Conservation (phyloP, 2,888 invertebrate genomes). For the Lumbricus terrestris region DNA sequence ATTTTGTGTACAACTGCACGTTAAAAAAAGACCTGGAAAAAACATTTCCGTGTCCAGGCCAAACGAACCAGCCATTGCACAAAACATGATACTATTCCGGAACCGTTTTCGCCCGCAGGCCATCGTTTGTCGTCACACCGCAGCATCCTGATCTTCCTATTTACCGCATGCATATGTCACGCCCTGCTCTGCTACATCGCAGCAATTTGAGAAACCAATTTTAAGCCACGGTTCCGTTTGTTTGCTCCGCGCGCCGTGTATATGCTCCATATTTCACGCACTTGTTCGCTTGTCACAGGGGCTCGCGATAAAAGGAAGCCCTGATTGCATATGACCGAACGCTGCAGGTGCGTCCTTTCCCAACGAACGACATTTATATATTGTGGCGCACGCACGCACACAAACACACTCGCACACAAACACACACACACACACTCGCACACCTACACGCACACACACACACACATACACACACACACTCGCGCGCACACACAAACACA, state of each 20-base stretch:
- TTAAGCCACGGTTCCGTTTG: background rate
- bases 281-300: background rate
- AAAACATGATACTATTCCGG: background rate
- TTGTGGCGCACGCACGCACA: no score
- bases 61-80: background rate
- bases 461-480: no score
- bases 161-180: background rate
- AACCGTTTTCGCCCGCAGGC: background rate
- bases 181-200: background rate
- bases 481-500: background rate
- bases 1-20: no score
- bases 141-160: background rate
- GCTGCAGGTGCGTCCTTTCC: background rate
- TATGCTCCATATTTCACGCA: background rate
- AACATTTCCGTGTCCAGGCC: background rate
- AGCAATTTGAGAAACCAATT: background rate
- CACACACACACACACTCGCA: no score
- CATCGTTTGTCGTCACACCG: background rate
- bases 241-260: background rate
- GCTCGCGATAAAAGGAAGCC: background rate
- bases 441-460: no score
- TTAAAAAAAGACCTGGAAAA: no score
- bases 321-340: background rate
- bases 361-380: background rate
- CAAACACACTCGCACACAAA: no score